Conservation (phyloP, 1,140 invertebrate species). For the Triops cancriformis region DNA sequence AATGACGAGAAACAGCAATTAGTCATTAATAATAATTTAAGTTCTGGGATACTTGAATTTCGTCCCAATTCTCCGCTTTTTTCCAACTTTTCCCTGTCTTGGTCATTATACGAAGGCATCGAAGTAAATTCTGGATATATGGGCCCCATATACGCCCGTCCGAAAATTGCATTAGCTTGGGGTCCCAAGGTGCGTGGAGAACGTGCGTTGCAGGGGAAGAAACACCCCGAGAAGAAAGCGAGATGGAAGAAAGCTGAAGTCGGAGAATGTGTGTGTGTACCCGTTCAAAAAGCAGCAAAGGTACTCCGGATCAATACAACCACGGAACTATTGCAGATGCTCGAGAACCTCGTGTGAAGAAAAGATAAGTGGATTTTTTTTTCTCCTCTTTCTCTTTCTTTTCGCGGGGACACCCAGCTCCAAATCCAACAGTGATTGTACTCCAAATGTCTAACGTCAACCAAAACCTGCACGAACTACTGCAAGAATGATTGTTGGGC, state of each 20-base stretch:
- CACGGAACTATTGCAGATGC: constrained; percentile 5
- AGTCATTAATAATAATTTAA: neutral
- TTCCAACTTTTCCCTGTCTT: neutral
- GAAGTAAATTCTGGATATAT: neutral
- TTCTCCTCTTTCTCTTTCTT: neutral
- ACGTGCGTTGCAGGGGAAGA: neutral
- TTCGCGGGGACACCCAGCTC: neutral
- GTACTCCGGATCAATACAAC: constrained; percentile 10
- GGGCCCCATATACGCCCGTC: neutral
- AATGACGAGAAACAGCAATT: neutral
- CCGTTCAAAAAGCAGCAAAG: neutral
- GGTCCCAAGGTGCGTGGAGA: neutral
- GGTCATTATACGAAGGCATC: neutral
- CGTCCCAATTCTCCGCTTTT: neutral
- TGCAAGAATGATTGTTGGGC: neutral
- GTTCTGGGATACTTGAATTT: neutral
- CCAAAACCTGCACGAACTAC: neutral
- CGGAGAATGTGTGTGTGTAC: neutral
- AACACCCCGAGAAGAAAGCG: neutral
- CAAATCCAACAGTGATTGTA: neutral
- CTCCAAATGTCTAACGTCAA: neutral
- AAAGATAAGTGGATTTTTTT: neutral
- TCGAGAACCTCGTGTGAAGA: neutral
- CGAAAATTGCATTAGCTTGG: neutral
- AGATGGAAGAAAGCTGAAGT: neutral